phyloP scores from a whole-genome alignment of 2,888 invertebrate genomes.

The Agrotis ipsilon region DNA sequence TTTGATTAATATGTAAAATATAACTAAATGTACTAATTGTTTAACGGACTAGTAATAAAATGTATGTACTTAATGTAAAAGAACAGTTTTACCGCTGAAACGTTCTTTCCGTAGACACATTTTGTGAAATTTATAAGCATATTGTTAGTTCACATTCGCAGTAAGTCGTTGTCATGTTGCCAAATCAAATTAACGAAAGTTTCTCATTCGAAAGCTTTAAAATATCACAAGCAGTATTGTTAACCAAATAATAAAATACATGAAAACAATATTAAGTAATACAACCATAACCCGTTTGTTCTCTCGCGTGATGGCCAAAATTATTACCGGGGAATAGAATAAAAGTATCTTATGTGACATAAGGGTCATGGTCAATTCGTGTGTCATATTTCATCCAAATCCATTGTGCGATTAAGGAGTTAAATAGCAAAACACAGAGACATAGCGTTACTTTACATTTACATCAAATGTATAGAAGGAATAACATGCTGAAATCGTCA shows the following conservation, averaged over 20 bases:
- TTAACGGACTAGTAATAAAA: background rate
- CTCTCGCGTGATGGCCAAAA: background rate
- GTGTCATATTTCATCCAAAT: background rate
- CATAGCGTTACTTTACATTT: background rate
- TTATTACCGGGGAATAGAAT: background rate
- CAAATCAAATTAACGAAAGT: constrained; percentile 6
- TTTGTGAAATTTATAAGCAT: background rate
- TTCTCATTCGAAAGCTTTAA: background rate
- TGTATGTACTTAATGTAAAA: background rate
- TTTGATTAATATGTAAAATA: background rate
- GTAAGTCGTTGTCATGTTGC: constrained; percentile 6
- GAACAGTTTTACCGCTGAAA: background rate
- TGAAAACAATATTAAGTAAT: background rate
- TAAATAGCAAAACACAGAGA: background rate
- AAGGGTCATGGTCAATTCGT: background rate
- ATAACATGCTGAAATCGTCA: background rate
- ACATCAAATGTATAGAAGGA: background rate
- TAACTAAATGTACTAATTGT: background rate
- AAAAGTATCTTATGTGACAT: background rate
- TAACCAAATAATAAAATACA: background rate
- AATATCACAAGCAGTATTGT: background rate
- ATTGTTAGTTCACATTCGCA: background rate
- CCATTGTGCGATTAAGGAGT: background rate
- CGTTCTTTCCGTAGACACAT: background rate
- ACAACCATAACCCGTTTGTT: background rate